These are phyloP conservation scores for Chaetophractus vellerosus DNA, from an alignment of 2,797 vertebrate genomes.

Conservation along the genomic window DNA sequence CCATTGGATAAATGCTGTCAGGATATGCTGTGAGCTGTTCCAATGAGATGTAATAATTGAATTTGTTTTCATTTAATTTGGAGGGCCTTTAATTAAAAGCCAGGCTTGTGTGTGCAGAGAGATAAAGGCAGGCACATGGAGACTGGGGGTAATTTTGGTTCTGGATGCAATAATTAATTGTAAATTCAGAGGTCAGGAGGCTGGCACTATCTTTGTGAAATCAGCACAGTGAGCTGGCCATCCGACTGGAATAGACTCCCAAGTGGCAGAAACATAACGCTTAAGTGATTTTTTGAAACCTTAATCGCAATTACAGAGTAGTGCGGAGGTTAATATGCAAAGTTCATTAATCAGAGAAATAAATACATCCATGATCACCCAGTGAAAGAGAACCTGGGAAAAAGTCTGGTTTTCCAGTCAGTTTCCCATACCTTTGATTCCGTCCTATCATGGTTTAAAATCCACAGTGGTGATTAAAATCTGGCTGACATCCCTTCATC, in stretches of 20 bases:
- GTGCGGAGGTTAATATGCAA: constrained; percentile 89
- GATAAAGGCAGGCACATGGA: constrained; percentile 89
- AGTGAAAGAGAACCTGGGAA: constrained; percentile 69
- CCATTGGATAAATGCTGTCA: constrained; percentile 86
- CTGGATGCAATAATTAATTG: constrained; percentile 91
- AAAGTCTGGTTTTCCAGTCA: constrained; percentile 48
- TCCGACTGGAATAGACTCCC: constrained; percentile 79
- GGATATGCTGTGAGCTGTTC: constrained; percentile 88
- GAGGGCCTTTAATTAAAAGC: constrained; percentile 93
- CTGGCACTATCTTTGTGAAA: constrained; percentile 88
- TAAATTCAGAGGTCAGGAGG: constrained; percentile 89
- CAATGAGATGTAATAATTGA: constrained; percentile 92
- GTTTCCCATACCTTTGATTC: neutral
- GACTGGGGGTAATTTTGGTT: constrained; percentile 90
- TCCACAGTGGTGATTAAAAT: neutral
- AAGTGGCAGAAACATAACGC: constrained; percentile 77
- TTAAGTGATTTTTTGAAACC: constrained; percentile 90
- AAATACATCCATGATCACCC: constrained; percentile 87
- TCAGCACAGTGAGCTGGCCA: constrained; percentile 83
- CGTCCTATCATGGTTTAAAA: neutral
- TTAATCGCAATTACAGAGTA: constrained; percentile 89
- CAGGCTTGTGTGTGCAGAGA: constrained; percentile 89
- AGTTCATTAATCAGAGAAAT: constrained; percentile 90
- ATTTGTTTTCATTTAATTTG: constrained; percentile 93
- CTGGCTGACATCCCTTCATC: neutral